Evolutionary conservation across 2,113 vertebrate species (phyloP).

Genomic region (Dromaius novaehollandiae): DNA sequence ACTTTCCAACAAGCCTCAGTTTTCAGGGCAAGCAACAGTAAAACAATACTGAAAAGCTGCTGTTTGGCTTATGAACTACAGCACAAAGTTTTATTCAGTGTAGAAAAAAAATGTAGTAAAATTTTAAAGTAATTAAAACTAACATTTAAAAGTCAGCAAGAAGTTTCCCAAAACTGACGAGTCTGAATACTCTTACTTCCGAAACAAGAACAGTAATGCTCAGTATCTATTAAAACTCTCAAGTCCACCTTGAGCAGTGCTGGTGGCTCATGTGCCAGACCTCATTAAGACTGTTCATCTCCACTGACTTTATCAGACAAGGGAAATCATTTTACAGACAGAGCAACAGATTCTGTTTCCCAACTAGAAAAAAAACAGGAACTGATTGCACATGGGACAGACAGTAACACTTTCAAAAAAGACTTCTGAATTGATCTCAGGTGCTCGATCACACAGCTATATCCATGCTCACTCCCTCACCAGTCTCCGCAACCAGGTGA

Average conservation of each 20-base stretch:
- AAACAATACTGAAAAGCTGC: not conserved
- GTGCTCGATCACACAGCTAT: not conserved
- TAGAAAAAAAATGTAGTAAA: not conserved
- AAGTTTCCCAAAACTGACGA: not conserved
- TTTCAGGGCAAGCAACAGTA: not conserved
- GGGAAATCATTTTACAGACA: not conserved
- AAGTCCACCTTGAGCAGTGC: not conserved
- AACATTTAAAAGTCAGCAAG: not conserved
- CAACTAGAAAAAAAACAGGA: not conserved
- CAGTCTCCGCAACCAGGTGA: conserved; percentile 92
- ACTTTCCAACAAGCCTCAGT: not conserved
- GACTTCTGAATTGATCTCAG: not conserved
- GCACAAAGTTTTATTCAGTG: rapidly evolving
- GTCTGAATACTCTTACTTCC: not conserved
- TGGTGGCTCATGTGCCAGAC: not conserved
- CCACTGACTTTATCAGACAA: not conserved
- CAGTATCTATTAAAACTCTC: not conserved
- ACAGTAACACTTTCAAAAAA: not conserved
- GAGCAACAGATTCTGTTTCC: not conserved
- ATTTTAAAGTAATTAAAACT: not conserved
- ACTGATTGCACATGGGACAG: not conserved
- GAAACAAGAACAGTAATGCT: not conserved
- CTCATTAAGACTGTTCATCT: not conserved
- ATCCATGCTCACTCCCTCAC: conserved; percentile 69
- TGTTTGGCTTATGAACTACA: not conserved